These are phyloP conservation scores for Diarsia dahlii DNA, from an alignment of 2,888 invertebrate genomes.

Conservation along the genomic window DNA sequence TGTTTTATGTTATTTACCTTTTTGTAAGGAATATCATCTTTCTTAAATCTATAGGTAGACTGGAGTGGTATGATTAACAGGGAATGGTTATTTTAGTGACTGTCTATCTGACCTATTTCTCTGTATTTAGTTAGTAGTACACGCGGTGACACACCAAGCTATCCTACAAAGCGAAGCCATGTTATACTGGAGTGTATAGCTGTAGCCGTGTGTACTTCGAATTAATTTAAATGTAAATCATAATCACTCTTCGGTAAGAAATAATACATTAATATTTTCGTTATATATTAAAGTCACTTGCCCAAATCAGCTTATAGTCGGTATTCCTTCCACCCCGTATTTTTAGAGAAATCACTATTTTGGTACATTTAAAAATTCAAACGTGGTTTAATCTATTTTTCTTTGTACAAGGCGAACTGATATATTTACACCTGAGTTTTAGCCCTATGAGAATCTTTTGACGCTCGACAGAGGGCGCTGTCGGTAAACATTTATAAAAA, in stretches of 20 bases:
- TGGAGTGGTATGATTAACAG: background rate
- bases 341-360: constrained; percentile 27
- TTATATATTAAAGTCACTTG: constrained; percentile 29
- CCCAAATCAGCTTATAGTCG: constrained; percentile 25
- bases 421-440: background rate
- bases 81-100: background rate
- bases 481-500: background rate
- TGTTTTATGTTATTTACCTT: background rate
- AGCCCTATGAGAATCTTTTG: background rate
- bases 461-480: background rate
- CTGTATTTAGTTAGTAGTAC: no score
- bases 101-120: no score
- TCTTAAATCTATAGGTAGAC: background rate
- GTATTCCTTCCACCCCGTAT: background rate
- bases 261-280: constrained; percentile 11
- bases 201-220: background rate
- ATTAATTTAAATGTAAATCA: constrained; percentile 7
- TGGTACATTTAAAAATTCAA: background rate
- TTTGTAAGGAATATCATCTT: constrained; percentile 19
- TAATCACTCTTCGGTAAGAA: background rate
- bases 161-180: no score
- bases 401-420: background rate
- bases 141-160: no score
- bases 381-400: background rate
- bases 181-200: no score